Percentiles rank a stretch among this genome's conserved stretches.
Conservation (phyloP, 2,888 invertebrate genomes). For the Ornithoptera alexandrae region DNA sequence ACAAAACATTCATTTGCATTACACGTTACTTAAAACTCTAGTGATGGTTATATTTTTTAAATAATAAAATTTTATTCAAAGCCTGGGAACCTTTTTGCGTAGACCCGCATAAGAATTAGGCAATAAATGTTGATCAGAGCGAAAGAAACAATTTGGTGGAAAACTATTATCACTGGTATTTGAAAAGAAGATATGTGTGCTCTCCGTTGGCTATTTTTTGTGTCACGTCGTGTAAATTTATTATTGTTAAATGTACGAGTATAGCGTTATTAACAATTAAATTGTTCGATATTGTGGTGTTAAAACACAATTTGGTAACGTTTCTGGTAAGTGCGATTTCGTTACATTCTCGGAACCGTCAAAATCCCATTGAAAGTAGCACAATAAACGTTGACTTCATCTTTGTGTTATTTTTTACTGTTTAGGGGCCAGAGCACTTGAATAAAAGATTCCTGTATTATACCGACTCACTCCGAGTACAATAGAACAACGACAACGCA, state of each 20-base stretch:
- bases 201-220: neutral
- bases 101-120: conserved; percentile 71
- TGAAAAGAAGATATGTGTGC: conserved; percentile 25
- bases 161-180: conserved; percentile 61
- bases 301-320: neutral
- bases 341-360: conserved; percentile 54
- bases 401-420: conserved; percentile 71
- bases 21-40: conserved; percentile 10
- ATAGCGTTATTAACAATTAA: neutral
- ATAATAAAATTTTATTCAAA: conserved; percentile 66
- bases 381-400: conserved; percentile 73
- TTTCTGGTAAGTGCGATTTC: conserved; percentile 42
- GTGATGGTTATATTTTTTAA: conserved; percentile 50
- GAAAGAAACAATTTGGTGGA: conserved; percentile 65
- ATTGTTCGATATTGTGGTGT: conserved; percentile 11
- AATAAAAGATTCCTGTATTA: conserved; percentile 78
- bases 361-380: conserved; percentile 68
- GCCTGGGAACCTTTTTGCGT: conserved; percentile 61
- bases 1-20: neutral
- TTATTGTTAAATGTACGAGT: conserved; percentile 30
- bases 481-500: conserved; percentile 69
- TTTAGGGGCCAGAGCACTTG: conserved; percentile 70
- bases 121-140: conserved; percentile 70
- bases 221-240: neutral
- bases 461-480: conserved; percentile 60